phyloP scores from a whole-genome alignment of 64 coral and sea anemone species.

The Acropora tenuis region DNA sequence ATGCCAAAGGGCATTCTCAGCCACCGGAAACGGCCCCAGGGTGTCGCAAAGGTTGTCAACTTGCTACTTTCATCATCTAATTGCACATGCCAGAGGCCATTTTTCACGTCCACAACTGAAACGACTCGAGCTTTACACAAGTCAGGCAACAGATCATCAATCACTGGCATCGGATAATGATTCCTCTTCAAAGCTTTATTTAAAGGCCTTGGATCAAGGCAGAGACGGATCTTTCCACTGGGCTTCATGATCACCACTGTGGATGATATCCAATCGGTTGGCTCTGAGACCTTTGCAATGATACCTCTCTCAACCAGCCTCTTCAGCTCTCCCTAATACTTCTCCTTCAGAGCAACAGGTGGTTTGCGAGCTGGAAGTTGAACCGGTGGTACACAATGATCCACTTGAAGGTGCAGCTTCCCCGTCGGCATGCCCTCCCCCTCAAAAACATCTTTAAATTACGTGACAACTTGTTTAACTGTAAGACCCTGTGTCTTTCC shows the following conservation, averaged over 20 bases:
- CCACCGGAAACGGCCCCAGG: neutral
- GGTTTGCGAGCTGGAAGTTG: constrained; percentile 18
- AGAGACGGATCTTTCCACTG: constrained; percentile 31
- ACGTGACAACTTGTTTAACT: neutral
- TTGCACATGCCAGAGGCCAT: constrained; percentile 64
- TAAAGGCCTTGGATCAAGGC: constrained; percentile 53
- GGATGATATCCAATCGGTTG: constrained; percentile 16
- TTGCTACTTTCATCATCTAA: constrained; percentile 57
- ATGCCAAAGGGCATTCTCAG: constrained; percentile 52
- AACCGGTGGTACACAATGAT: constrained; percentile 15
- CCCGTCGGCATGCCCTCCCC: constrained; percentile 4
- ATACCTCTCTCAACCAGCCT: neutral
- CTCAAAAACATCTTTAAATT: constrained; percentile 38
- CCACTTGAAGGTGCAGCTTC: constrained; percentile 42
- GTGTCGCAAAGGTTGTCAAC: constrained; percentile 62
- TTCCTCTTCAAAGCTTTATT: constrained; percentile 60
- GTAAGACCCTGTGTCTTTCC: neutral
- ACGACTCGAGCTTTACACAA: constrained; percentile 34
- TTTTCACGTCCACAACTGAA: constrained; percentile 37
- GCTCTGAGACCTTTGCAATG: constrained; percentile 28
- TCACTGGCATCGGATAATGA: constrained; percentile 39
- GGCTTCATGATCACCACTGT: constrained; percentile 18
- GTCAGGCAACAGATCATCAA: constrained; percentile 63
- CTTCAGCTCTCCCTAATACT: constrained; percentile 30
- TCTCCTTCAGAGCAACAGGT: constrained; percentile 43